Evolutionary conservation across 1,140 invertebrate species (phyloP).

Genomic region (Cyrtorhinus lividipennis): DNA sequence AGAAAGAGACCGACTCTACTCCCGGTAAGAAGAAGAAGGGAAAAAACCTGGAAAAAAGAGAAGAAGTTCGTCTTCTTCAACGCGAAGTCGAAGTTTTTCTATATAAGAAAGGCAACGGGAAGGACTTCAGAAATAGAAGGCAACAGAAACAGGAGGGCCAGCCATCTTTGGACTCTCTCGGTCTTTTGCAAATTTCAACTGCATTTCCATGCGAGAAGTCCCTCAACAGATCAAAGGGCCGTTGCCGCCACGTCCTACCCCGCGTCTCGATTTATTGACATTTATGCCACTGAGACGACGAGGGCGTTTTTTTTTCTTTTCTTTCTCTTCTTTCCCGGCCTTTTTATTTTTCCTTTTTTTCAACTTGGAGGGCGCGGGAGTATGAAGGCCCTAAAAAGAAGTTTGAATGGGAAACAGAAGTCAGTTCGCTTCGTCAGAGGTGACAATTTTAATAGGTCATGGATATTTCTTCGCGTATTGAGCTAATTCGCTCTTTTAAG

Average conservation of each 20-base stretch:
- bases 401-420: too few relatives aligned
- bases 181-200: constrained; percentile 8
- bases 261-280: constrained; percentile 3
- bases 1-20: too few relatives aligned
- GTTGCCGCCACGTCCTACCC: background rate
- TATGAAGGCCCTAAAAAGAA: too few relatives aligned
- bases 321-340: background rate
- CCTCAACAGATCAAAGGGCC: background rate
- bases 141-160: background rate
- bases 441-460: too few relatives aligned
- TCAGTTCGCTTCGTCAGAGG: too few relatives aligned
- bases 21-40: background rate
- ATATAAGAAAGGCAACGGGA: background rate
- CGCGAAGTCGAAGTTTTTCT: background rate
- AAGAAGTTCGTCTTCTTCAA: background rate
- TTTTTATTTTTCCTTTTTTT: too few relatives aligned
- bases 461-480: too few relatives aligned
- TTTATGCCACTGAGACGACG: background rate
- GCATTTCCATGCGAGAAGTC: constrained; percentile 7
- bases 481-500: too few relatives aligned
- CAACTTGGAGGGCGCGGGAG: too few relatives aligned
- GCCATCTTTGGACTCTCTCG: background rate
- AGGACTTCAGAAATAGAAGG: background rate
- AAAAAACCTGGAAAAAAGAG: background rate
- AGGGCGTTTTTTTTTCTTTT: background rate